Evolutionary conservation across 2,888 invertebrate genomes (phyloP).

Genomic region (Lithosia quadra): DNA sequence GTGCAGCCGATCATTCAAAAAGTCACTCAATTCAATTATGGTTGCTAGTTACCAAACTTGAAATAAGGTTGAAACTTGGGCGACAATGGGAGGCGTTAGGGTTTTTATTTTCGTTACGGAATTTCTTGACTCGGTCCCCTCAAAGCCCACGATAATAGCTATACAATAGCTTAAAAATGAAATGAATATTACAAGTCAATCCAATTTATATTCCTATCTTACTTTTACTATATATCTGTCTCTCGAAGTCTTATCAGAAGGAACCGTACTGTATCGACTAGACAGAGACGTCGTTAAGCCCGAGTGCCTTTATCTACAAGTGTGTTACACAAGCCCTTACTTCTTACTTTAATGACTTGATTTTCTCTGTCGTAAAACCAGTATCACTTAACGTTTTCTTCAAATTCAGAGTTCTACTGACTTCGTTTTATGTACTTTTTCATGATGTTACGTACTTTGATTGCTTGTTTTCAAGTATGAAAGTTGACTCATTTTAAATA

Average conservation of each 20-base stretch:
- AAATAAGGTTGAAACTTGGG: too few species aligned
- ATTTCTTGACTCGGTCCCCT: too few species aligned
- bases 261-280: conserved; percentile 68
- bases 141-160: too few species aligned
- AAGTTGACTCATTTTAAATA: neutral
- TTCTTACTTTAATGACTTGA: conserved; percentile 75
- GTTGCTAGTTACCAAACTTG: too few species aligned
- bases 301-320: conserved; percentile 72
- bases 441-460: neutral
- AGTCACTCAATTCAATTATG: too few species aligned
- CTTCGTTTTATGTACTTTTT: conserved; percentile 18
- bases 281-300: conserved; percentile 74
- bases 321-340: conserved; percentile 71
- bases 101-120: too few species aligned
- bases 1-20: too few species aligned
- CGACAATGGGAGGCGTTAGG: too few species aligned
- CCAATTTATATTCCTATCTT: neutral
- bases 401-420: conserved; percentile 28
- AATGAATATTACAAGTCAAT: conserved; percentile 3
- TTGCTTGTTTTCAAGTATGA: neutral
- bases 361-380: conserved; percentile 71
- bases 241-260: conserved; percentile 24
- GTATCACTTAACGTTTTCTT: conserved; percentile 38
- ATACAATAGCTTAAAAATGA: too few species aligned
- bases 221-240: conserved; percentile 14